Conservation (phyloP, 2,888 invertebrate genomes). For the Drosophila falleni region DNA sequence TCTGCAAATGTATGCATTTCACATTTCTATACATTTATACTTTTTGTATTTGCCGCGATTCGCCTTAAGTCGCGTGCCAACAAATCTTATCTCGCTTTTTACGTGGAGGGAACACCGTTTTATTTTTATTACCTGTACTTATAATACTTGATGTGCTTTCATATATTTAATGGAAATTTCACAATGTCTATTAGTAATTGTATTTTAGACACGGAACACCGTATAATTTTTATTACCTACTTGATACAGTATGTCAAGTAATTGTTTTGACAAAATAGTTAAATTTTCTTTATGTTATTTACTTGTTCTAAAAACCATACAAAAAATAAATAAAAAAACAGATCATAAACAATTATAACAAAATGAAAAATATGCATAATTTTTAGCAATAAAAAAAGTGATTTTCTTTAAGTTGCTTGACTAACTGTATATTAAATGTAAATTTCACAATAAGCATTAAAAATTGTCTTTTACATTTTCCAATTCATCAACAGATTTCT, state of each 20-base stretch:
- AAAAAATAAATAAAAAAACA: no score
- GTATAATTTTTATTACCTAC: no score
- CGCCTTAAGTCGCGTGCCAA: conserved; percentile 28
- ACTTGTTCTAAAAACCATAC: no score
- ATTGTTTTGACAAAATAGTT: no score
- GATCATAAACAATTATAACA: no score
- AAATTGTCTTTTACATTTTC: background rate
- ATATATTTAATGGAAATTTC: conserved; percentile 1
- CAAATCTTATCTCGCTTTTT: conserved; percentile 31
- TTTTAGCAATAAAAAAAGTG: no score
- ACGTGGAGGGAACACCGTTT: background rate
- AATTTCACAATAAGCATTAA: background rate
- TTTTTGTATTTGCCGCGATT: background rate
- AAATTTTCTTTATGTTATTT: no score
- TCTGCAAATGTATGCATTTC: background rate
- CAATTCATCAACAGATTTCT: conserved; percentile 60
- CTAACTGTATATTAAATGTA: background rate
- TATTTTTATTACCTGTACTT: conserved; percentile 9
- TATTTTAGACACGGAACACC: no score
- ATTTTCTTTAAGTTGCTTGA: no score
- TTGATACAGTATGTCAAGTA: no score
- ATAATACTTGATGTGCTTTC: conserved; percentile 16
- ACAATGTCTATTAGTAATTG: background rate
- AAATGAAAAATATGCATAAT: no score
- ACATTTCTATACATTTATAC: background rate